phyloP scores from a whole-genome alignment of 2,797 vertebrate species.

The Falco cherrug region DNA sequence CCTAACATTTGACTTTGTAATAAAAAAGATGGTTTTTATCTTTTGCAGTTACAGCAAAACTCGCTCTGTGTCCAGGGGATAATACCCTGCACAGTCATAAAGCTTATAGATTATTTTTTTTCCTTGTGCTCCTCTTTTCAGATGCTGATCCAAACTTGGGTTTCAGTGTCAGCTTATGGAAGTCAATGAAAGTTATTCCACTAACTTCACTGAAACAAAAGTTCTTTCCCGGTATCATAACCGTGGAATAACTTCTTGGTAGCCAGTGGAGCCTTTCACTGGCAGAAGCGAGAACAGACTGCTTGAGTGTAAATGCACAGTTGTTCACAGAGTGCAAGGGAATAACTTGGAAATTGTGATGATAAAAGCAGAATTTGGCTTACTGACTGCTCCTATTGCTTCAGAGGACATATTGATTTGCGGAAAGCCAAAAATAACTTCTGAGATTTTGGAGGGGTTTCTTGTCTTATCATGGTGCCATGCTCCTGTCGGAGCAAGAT shows the following conservation, averaged over 20 bases:
- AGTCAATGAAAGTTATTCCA: background rate
- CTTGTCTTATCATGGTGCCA: background rate
- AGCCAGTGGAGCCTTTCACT: background rate
- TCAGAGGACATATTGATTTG: conserved; percentile 4
- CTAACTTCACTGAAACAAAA: background rate
- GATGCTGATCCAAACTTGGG: background rate
- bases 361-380: conserved; percentile 25
- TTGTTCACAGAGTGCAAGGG: background rate
- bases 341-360: conserved; percentile 3
- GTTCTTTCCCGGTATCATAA: background rate
- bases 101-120: background rate
- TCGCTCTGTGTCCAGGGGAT: background rate
- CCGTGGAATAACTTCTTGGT: background rate
- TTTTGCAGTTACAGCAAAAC: conserved; percentile 35
- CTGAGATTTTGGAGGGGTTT: background rate
- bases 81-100: background rate
- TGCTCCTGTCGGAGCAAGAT: background rate
- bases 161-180: background rate
- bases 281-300: background rate
- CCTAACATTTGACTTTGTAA: background rate
- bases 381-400: background rate
- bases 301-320: background rate
- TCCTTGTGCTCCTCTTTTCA: background rate
- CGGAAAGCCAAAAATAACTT: background rate
- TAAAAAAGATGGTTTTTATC: conserved; percentile 22